Conservation (phyloP, 2,797 vertebrate species). For the Hybognathus amarus region DNA sequence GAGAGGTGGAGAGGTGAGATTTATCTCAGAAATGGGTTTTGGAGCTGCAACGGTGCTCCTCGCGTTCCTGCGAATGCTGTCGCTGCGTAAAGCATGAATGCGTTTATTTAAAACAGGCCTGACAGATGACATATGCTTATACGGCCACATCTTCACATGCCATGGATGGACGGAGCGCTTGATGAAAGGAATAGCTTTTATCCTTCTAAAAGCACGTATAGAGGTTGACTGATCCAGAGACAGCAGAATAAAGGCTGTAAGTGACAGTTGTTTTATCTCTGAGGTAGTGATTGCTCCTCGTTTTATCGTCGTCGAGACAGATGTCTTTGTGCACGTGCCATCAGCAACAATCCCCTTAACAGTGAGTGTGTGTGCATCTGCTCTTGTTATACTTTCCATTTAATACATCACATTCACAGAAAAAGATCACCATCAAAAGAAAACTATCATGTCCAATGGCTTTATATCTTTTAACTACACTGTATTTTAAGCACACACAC, state of each 20-base stretch:
- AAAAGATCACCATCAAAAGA: not conserved
- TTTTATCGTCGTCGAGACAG: conserved; percentile 31
- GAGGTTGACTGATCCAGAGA: conserved; percentile 30
- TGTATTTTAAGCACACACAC: not conserved
- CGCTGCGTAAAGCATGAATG: conserved; percentile 58
- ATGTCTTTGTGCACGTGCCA: conserved; percentile 24
- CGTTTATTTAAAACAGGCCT: conserved; percentile 49
- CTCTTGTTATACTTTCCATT: not conserved
- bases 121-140: conserved; percentile 44
- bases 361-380: not conserved
- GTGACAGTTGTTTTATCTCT: conserved; percentile 44
- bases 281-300: conserved; percentile 13
- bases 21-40: conserved; percentile 74
- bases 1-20: conserved; percentile 74
- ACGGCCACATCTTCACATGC: conserved; percentile 6
- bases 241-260: conserved; percentile 40
- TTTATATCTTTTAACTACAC: not conserved
- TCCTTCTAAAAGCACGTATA: conserved; percentile 18
- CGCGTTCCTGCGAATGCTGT: conserved; percentile 34
- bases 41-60: conserved; percentile 60
- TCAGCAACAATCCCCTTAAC: conserved; percentile 23
- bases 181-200: conserved; percentile 30
- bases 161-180: conserved; percentile 24
- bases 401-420: not conserved
- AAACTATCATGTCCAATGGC: not conserved